Conservation (phyloP, 2,797 vertebrate species). For the Fundulus diaphanus region DNA sequence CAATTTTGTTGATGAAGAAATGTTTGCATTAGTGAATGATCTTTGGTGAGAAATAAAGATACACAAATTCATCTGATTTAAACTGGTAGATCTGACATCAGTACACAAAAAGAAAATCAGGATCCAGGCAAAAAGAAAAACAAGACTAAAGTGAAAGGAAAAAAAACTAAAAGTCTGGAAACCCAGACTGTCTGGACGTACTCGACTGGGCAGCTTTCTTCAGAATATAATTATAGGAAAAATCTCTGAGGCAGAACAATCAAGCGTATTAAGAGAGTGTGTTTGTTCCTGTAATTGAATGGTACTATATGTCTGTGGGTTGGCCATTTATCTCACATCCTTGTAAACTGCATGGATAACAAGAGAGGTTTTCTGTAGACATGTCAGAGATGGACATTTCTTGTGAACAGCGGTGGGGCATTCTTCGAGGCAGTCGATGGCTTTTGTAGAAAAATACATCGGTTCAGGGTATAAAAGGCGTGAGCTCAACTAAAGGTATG, state of each 20-base stretch:
- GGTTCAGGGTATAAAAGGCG: too few relatives aligned
- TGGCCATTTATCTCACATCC: slow-evolving; percentile 34
- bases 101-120: slow-evolving; percentile 20
- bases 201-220: slow-evolving; percentile 47
- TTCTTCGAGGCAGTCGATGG: too few relatives aligned
- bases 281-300: slow-evolving; percentile 43
- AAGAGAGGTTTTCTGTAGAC: slow-evolving; percentile 35
- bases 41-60: slow-evolving; percentile 5
- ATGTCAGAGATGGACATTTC: slow-evolving; percentile 9
- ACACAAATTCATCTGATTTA: slow-evolving; percentile 14
- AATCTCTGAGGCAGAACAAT: slow-evolving; percentile 41
- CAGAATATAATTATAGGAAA: slow-evolving; percentile 37
- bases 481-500: too few relatives aligned
- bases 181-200: slow-evolving; percentile 36
- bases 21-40: neutral
- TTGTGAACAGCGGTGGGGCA: too few relatives aligned
- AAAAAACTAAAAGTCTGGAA: slow-evolving; percentile 21
- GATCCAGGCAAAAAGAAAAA: slow-evolving; percentile 10
- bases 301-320: slow-evolving; percentile 34
- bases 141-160: slow-evolving; percentile 19
- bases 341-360: slow-evolving; percentile 6
- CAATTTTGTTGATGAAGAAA: neutral
- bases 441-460: too few relatives aligned
- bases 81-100: slow-evolving; percentile 5
- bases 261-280: slow-evolving; percentile 42